phyloP scores from a whole-genome alignment of 2,113 vertebrate species.

The Megaceryle maxima region DNA sequence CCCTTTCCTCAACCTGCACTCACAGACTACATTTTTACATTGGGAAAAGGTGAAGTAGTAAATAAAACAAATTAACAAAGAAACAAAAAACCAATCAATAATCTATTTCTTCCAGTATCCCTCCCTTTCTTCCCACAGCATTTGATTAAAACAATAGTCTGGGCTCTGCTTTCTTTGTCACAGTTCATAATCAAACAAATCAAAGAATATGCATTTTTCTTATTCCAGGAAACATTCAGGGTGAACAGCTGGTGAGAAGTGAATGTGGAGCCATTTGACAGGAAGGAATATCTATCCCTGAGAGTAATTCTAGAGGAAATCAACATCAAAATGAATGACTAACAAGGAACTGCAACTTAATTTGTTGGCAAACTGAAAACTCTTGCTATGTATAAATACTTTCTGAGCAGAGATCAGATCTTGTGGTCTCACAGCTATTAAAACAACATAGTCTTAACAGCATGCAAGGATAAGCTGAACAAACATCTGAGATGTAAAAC shows the following conservation, averaged over 20 bases:
- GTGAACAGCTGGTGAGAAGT: slow-evolving; percentile 41
- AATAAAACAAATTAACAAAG: neutral
- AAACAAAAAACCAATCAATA: no score
- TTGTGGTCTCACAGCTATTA: slow-evolving; percentile 35
- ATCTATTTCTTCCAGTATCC: neutral
- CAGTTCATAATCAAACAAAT: neutral
- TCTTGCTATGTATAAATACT: slow-evolving; percentile 50
- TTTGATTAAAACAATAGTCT: neutral
- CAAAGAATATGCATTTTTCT: neutral
- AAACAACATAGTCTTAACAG: slow-evolving; percentile 47
- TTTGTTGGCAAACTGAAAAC: slow-evolving; percentile 59
- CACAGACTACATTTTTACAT: neutral
- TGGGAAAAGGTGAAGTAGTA: neutral
- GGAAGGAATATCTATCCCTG: slow-evolving; percentile 43
- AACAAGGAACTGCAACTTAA: slow-evolving; percentile 56
- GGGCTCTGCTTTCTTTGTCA: neutral
- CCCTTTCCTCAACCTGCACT: neutral
- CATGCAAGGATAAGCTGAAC: slow-evolving; percentile 23
- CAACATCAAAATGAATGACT: slow-evolving; percentile 64
- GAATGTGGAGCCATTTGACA: neutral
- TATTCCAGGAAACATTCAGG: neutral
- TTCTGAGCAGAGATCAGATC: slow-evolving; percentile 27
- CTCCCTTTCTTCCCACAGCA: neutral
- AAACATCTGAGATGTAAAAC: slow-evolving; percentile 36
- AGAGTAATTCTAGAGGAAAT: slow-evolving; percentile 55